Evolutionary conservation across 64 coral and sea anemone species (phyloP).

Genomic region (Actinia tenebrosa): DNA sequence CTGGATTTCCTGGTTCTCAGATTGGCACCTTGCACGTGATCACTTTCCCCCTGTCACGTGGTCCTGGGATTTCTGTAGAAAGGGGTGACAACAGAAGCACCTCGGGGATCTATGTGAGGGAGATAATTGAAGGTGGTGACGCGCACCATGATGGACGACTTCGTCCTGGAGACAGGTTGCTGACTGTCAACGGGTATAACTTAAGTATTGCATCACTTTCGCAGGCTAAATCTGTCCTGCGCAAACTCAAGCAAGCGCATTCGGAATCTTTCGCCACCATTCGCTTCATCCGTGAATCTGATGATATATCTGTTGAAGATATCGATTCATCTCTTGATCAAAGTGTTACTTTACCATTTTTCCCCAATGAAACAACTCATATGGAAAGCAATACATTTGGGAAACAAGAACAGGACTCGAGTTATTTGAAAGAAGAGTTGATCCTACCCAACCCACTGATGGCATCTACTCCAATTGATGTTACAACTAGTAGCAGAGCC

Average conservation of each 20-base stretch:
- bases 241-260: not conserved
- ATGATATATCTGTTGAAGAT: not conserved
- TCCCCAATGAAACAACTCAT: not conserved
- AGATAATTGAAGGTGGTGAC: not conserved
- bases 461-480: not conserved
- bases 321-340: not conserved
- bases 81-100: not conserved
- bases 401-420: not conserved
- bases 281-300: not conserved
- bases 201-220: not conserved
- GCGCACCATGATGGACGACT: not conserved
- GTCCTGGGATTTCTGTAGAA: not conserved
- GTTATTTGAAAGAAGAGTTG: not conserved
- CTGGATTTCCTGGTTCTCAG: not conserved
- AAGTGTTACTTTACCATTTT: not conserved
- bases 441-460: slow-evolving; percentile 2
- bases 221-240: not conserved
- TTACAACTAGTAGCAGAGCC: not conserved
- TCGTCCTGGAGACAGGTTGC: not conserved
- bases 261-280: not conserved
- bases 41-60: not conserved
- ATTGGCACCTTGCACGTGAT: not conserved
- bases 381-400: not conserved
- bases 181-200: not conserved
- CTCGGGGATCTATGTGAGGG: not conserved